Evolutionary conservation across 2,113 vertebrate species (phyloP).

Genomic region (Solenodon paradoxus): DNA sequence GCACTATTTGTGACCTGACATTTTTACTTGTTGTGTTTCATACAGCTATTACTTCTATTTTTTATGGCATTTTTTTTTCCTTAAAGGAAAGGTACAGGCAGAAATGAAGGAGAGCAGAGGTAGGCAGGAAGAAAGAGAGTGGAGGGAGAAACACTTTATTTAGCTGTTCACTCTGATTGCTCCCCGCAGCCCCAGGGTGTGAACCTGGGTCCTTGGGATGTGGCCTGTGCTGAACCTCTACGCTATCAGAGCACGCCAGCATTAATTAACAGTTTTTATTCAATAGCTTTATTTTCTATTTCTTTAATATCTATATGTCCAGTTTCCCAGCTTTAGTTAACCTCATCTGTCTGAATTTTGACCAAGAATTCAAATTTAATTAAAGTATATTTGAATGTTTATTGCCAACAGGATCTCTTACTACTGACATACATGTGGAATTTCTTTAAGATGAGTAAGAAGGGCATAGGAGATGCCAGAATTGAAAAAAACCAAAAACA

Average conservation of each 20-base stretch:
- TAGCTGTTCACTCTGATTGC: no score
- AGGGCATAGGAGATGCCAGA: not conserved
- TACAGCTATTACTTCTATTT: not conserved
- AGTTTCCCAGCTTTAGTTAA: not conserved
- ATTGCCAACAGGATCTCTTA: not conserved
- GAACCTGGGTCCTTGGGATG: no score
- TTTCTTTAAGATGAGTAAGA: slow-evolving; percentile 14
- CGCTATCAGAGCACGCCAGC: no score
- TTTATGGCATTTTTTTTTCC: slow-evolving; percentile 3
- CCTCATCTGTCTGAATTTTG: slow-evolving; percentile 36
- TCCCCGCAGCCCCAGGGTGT: no score
- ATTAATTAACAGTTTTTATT: not conserved
- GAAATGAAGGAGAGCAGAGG: no score
- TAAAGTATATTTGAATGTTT: not conserved
- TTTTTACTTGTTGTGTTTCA: not conserved
- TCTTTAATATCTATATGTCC: not conserved
- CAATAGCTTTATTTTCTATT: not conserved
- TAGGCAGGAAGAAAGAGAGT: no score
- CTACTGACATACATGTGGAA: not conserved
- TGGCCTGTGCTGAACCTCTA: no score
- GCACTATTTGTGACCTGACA: not conserved
- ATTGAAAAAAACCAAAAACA: not conserved
- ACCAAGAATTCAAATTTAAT: slow-evolving; percentile 12
- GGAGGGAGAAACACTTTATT: no score
- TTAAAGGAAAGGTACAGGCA: no score